These are phyloP conservation scores for Seriola quinqueradiata DNA, from an alignment of 2,113 vertebrate species.

Conservation along the genomic window DNA sequence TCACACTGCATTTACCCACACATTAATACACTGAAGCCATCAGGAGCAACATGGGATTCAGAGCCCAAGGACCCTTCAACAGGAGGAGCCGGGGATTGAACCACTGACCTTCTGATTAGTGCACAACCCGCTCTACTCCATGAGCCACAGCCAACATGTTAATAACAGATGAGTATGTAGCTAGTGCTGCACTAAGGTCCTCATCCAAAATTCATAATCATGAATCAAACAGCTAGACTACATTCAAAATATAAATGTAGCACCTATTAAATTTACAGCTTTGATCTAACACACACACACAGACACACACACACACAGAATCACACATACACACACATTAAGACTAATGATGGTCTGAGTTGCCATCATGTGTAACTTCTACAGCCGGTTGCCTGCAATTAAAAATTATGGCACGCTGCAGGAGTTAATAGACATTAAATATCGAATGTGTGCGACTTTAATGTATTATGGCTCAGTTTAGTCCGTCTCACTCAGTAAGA, in stretches of 20 bases:
- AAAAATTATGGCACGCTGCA: slow-evolving; percentile 56
- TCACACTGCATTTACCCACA: no score
- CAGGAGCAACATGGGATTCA: no score
- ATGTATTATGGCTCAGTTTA: slow-evolving; percentile 44
- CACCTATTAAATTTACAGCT: slow-evolving; percentile 2
- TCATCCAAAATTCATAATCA: not conserved
- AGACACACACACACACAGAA: not conserved
- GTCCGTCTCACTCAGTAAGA: slow-evolving; percentile 10
- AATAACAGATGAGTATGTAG: not conserved
- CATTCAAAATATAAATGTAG: slow-evolving; percentile 20
- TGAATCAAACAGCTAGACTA: slow-evolving; percentile 1
- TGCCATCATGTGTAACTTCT: slow-evolving; percentile 52
- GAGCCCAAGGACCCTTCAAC: no score
- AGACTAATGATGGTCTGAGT: slow-evolving; percentile 60
- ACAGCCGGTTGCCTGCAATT: slow-evolving; percentile 49
- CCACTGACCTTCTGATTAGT: no score
- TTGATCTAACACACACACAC: not conserved
- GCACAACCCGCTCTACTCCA: no score
- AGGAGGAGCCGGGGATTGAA: no score
- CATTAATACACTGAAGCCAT: no score
- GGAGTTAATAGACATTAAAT: slow-evolving; percentile 67
- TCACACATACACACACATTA: slow-evolving; percentile 31
- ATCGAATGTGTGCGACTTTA: slow-evolving; percentile 50
- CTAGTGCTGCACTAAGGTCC: not conserved
- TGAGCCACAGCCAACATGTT: no score